Conservation (phyloP, 2,888 invertebrate species). For the Drosophila greeni region DNA sequence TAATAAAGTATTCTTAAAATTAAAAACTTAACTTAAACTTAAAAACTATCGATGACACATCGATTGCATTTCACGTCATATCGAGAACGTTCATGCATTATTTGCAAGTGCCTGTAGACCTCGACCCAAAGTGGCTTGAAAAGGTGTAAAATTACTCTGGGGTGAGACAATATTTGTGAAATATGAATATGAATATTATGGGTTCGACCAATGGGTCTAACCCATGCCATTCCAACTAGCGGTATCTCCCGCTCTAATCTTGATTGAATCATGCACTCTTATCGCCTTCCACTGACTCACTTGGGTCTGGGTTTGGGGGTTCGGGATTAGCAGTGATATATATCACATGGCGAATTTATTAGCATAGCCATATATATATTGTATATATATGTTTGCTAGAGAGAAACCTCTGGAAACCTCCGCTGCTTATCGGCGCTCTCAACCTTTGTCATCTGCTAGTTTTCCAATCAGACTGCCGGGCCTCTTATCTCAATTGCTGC, state of each 20-base stretch:
- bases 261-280: constrained; percentile 28
- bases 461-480: constrained; percentile 10
- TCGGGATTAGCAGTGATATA: constrained; percentile 22
- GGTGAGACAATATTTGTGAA: constrained; percentile 1
- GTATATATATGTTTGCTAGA: background rate
- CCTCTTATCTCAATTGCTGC: constrained; percentile 12
- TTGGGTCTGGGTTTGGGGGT: background rate
- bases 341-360: constrained; percentile 13
- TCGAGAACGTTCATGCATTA: background rate
- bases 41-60: background rate
- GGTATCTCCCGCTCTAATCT: constrained; percentile 12
- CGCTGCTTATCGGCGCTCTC: constrained; percentile 4
- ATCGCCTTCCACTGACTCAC: constrained; percentile 25
- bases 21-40: too few relatives aligned
- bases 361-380: constrained; percentile 3
- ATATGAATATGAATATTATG: background rate
- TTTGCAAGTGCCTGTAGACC: too few relatives aligned
- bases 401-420: constrained; percentile 1
- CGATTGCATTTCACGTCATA: background rate
- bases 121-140: background rate
- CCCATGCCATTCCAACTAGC: background rate
- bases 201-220: background rate
- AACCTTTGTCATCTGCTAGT: constrained; percentile 8
- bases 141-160: background rate
- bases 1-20: background rate